Base-by-base conservation (phyloP, 2,113 vertebrate genomes). In the Jacana jacana region DNA sequence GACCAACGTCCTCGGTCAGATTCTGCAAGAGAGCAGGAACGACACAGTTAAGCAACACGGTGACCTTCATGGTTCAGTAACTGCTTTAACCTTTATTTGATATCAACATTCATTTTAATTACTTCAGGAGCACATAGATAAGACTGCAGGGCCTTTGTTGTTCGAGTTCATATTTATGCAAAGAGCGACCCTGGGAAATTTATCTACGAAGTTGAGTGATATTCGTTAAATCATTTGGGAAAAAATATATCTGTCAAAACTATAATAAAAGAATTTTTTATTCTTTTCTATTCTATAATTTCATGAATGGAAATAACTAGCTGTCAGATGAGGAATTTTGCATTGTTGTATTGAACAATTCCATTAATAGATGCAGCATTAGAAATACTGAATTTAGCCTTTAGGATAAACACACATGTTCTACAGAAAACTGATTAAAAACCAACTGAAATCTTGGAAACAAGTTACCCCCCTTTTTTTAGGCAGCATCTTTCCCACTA, bases 1-100 rank as follows among this genome's bases (percentile, higher is more conserved):
- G 99, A 96, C 98, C 98, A 98, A 98, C 97, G 98, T 99, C 99
- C 98, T 99, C 99, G 54, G 99, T 99, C 98, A 99, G 98, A 97
- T 99, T 99, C 99, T 99, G 96, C 33, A 98, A 97, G 77, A 97
- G 52, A 98, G 73, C 19, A 95, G 88, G 64, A 92, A 95, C 25
- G 71, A 93, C 69, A 96, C 30, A 80, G 91, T 97, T 94, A 97
- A 96, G 71, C 65, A 51, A 76, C 13, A 93, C 2, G 17, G 28
- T 46, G 58, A 89, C 39, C 39, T 88, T 89, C 60, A 77, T 19
- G 84, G 57, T 84, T 87, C 51, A 77, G 5, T 28, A 70, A 54
- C 11, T 6, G 27, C 93, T 91, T 95, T 73, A 96, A 86, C 68
- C 87, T 68, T 46, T 86, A 77, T 8, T 86, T 84, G 30, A 52